A percentile compares a stretch with the other conserved stretches of the same genome.
These are phyloP conservation scores for Megalops cyprinoides DNA, from an alignment of 2,797 vertebrate species.

Conservation along the genomic window DNA sequence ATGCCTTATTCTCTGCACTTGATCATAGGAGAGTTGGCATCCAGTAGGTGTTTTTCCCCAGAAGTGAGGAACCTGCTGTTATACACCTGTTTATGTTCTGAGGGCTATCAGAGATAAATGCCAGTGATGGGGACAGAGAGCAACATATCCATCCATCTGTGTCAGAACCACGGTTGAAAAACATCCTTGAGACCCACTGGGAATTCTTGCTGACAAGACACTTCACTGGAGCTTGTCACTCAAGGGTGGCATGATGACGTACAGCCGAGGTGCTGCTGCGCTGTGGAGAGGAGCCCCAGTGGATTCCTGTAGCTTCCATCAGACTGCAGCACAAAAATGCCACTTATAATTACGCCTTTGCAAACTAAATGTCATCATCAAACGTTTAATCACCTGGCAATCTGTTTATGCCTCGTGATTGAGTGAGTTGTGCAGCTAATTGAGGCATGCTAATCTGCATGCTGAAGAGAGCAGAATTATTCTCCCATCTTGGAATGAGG, in stretches of 20 bases:
- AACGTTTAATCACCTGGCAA: constrained; percentile 63
- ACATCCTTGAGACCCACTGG: neutral
- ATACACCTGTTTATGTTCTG: neutral
- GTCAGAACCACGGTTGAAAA: neutral
- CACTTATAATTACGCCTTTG: neutral
- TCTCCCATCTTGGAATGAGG: constrained; percentile 1
- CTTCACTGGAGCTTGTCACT: neutral
- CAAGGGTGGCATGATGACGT: neutral
- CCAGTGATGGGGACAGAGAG: neutral
- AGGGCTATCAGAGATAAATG: neutral
- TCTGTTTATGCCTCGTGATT: constrained; percentile 53
- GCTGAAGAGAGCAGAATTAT: neutral
- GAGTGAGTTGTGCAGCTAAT: constrained; percentile 60
- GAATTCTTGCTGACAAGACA: neutral
- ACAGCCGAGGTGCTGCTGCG: constrained; percentile 12
- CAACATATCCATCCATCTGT: neutral
- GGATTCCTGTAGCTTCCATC: neutral
- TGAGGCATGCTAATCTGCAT: constrained; percentile 45
- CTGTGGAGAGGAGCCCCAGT: neutral
- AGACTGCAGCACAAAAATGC: neutral
- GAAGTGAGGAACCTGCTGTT: neutral
- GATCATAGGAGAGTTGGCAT: neutral
- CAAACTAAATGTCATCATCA: constrained; percentile 7
- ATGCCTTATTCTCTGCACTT: neutral
- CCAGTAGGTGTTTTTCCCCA: neutral